phyloP scores from a whole-genome alignment of 2,888 invertebrate genomes.

The Tolmerus cingulatus region DNA sequence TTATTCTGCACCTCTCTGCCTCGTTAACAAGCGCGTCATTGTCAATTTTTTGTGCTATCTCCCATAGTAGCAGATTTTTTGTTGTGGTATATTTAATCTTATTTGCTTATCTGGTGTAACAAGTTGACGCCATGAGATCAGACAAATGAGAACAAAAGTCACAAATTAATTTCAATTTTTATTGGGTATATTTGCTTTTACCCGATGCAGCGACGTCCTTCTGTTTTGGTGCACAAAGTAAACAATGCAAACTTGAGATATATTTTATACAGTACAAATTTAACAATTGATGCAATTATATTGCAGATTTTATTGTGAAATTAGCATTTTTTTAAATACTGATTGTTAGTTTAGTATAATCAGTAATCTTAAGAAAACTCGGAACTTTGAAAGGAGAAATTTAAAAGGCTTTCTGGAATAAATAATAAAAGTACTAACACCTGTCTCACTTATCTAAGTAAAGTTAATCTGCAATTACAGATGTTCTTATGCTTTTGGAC shows the following conservation, averaged over 20 bases:
- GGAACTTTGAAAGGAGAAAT: no score
- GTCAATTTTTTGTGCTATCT: not conserved
- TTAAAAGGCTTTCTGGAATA: no score
- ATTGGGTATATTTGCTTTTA: not conserved
- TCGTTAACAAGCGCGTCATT: not conserved
- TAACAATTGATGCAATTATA: no score
- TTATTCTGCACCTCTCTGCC: not conserved
- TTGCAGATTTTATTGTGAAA: no score
- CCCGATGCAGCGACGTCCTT: not conserved
- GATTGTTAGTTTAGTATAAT: no score
- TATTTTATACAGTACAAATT: no score
- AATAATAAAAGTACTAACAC: no score
- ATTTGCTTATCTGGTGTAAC: not conserved
- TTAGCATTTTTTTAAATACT: no score
- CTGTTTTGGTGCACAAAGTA: not conserved
- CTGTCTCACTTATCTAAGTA: not conserved
- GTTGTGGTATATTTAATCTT: not conserved
- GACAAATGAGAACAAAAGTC: not conserved
- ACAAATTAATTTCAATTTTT: not conserved
- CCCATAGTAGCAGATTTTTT: not conserved
- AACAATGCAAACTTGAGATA: not conserved
- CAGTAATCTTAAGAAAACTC: no score
- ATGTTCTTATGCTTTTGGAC: not conserved
- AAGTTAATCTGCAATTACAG: not conserved
- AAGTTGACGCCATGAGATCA: not conserved